These are phyloP conservation scores for Stramonita haemastoma DNA, from an alignment of 2,888 invertebrate genomes.

Conservation along the genomic window DNA sequence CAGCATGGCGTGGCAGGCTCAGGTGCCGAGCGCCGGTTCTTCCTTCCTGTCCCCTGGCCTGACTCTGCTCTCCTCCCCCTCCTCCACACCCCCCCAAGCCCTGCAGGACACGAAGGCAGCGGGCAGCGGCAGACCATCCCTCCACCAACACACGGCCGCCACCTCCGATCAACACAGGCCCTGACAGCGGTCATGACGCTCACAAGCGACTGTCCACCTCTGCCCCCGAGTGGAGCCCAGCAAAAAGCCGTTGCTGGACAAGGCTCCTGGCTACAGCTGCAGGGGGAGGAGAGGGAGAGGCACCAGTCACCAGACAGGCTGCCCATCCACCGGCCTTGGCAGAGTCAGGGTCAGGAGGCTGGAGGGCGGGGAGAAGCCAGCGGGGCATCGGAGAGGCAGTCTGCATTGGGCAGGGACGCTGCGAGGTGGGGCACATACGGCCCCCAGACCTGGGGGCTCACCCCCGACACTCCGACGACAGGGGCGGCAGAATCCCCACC, in stretches of 20 bases:
- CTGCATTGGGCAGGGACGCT: not conserved
- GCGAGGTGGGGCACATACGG: not conserved
- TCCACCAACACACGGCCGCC: not conserved
- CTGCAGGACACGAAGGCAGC: not conserved
- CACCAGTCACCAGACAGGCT: not conserved
- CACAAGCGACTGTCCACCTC: not conserved
- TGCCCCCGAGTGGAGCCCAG: not conserved
- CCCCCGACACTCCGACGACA: not conserved
- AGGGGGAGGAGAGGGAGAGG: not conserved
- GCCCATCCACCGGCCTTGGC: conserved; percentile 22
- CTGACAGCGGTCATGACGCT: not conserved
- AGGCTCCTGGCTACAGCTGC: not conserved
- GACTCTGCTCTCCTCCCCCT: not conserved
- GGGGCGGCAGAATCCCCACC: not conserved
- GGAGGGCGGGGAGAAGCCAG: not conserved
- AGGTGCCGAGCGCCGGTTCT: not conserved
- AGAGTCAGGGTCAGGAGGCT: not conserved
- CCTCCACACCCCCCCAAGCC: not conserved
- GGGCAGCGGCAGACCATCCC: not conserved
- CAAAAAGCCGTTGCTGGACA: conserved; percentile 17
- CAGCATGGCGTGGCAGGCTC: not conserved
- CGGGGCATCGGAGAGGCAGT: not conserved
- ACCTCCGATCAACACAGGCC: not conserved
- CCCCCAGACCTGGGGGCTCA: not conserved
- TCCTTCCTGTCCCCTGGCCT: not conserved